Percentiles rank a stretch among this genome's conserved stretches.
Evolutionary conservation across 2,888 invertebrate genomes (phyloP).

Genomic region (Caenorhabditis zanzibari): DNA sequence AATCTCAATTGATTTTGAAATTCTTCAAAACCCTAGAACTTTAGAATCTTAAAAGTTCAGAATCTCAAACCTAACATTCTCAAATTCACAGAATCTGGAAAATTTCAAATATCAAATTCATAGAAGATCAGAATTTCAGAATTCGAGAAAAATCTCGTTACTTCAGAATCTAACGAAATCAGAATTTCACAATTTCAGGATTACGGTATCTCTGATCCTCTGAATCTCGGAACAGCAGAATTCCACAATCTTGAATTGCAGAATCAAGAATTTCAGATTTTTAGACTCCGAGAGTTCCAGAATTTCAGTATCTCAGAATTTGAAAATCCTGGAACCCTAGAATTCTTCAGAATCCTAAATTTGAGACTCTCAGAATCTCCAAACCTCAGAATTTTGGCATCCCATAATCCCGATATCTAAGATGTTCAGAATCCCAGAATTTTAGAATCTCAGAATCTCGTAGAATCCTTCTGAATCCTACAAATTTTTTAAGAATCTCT

Average conservation of each 20-base stretch:
- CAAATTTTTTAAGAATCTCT: constrained; percentile 22
- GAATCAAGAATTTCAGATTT: not conserved
- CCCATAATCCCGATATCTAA: not conserved
- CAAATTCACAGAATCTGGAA: constrained; percentile 13
- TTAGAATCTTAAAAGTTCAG: not conserved
- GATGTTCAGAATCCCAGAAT: not conserved
- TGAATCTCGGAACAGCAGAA: not conserved
- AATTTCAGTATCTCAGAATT: not conserved
- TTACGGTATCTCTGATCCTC: constrained; percentile 1
- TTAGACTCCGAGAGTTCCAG: not conserved
- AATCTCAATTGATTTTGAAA: not conserved
- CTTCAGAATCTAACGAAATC: not conserved
- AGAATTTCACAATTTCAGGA: constrained; percentile 5
- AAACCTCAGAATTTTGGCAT: not conserved
- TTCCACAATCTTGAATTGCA: not conserved
- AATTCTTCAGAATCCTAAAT: not conserved
- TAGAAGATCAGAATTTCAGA: not conserved
- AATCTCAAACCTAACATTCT: constrained; percentile 3
- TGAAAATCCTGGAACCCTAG: not conserved
- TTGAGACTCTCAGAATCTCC: not conserved
- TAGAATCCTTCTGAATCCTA: no score
- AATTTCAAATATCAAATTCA: not conserved
- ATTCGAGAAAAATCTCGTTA: not conserved
- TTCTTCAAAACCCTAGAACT: not conserved
- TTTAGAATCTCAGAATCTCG: constrained; percentile 10